These are phyloP conservation scores for Camponotus fellah DNA, from an alignment of 2,888 invertebrate genomes.

Conservation along the genomic window DNA sequence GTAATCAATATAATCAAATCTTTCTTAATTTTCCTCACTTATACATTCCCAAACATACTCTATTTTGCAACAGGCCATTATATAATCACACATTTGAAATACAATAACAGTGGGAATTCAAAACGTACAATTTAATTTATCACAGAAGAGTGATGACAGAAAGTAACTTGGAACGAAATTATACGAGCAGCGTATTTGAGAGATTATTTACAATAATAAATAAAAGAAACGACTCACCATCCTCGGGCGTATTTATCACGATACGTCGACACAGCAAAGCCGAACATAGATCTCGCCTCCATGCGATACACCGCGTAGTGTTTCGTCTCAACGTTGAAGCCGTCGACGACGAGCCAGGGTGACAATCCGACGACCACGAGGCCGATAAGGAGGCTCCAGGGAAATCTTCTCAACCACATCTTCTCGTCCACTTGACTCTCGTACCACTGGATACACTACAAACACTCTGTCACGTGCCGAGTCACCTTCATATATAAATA, in stretches of 20 bases:
- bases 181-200: background rate
- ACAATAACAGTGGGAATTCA: background rate
- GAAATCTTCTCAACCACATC: constrained; percentile 71
- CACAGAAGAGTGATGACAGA: too few relatives aligned
- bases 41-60: background rate
- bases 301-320: constrained; percentile 80
- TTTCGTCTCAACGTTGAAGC: constrained; percentile 83
- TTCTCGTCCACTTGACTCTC: constrained; percentile 50
- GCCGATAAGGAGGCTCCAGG: constrained; percentile 64
- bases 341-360: constrained; percentile 69
- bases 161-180: background rate
- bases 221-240: constrained; percentile 74
- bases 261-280: constrained; percentile 83
- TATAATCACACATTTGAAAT: background rate
- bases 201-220: background rate
- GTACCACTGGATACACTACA: constrained; percentile 50
- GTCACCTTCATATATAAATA: constrained; percentile 52
- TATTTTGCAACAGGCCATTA: background rate
- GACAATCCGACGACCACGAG: constrained; percentile 65
- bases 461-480: constrained; percentile 43
- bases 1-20: background rate
- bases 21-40: background rate
- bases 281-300: constrained; percentile 82
- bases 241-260: constrained; percentile 79
- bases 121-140: background rate